These are phyloP conservation scores for Congeria kusceri DNA, from an alignment of 2,888 invertebrate species.

Conservation along the genomic window DNA sequence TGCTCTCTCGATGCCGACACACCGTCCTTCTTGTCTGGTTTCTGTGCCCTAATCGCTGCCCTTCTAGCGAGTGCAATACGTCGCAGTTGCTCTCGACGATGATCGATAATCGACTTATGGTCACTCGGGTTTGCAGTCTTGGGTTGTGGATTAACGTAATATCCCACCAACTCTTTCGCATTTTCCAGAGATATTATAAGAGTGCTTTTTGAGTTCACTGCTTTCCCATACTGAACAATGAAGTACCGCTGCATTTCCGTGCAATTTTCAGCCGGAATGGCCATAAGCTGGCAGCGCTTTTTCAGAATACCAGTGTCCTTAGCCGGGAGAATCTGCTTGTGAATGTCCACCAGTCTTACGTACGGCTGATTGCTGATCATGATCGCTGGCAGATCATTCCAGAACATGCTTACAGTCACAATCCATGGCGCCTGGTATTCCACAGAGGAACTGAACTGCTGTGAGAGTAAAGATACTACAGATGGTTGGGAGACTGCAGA, in stretches of 20 bases:
- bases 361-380: conserved; percentile 82
- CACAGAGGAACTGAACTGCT: conserved; percentile 12
- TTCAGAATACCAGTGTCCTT: conserved; percentile 85
- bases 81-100: conserved; percentile 51
- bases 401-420: conserved; percentile 84
- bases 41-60: conserved; percentile 55
- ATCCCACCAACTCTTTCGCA: conserved; percentile 83
- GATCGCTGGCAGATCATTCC: conserved; percentile 85
- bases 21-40: conserved; percentile 38
- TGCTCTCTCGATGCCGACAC: conserved; percentile 40
- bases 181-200: conserved; percentile 82
- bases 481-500: conserved; percentile 23
- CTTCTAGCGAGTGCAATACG: conserved; percentile 50
- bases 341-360: conserved; percentile 84
- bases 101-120: conserved; percentile 57
- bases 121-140: conserved; percentile 39
- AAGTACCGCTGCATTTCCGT: conserved; percentile 85
- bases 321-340: conserved; percentile 85
- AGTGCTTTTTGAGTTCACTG: conserved; percentile 84
- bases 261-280: conserved; percentile 82
- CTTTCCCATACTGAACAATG: conserved; percentile 84
- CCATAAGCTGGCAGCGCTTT: conserved; percentile 83
- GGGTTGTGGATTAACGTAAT: conserved; percentile 83
- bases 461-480: not conserved
- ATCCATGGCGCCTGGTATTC: conserved; percentile 79